phyloP scores from a whole-genome alignment of 2,888 invertebrate genomes.

The Embidobia sp. region DNA sequence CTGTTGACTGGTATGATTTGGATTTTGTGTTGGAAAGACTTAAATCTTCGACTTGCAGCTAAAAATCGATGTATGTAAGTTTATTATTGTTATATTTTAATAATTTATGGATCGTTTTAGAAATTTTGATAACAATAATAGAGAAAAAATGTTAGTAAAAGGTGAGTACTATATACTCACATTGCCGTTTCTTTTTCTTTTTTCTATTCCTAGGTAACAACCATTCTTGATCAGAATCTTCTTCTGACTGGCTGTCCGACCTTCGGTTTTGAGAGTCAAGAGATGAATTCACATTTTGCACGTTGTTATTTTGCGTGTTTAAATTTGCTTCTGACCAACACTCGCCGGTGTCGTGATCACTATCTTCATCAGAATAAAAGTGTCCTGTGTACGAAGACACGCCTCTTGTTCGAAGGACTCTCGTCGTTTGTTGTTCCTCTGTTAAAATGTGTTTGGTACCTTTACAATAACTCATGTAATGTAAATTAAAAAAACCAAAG shows the following conservation, averaged over 20 bases:
- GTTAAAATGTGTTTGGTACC: too few species aligned
- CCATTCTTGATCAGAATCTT: constrained; percentile 80
- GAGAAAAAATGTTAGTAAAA: too few species aligned
- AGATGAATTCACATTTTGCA: constrained; percentile 70
- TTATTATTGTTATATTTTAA: background rate
- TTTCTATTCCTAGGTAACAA: constrained; percentile 78
- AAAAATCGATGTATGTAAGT: constrained; percentile 2
- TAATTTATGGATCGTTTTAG: background rate
- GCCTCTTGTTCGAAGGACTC: constrained; percentile 78
- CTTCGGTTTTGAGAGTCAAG: constrained; percentile 68
- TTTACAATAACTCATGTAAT: too few species aligned
- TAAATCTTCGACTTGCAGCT: constrained; percentile 74
- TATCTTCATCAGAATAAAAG: constrained; percentile 76
- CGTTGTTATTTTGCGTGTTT: constrained; percentile 71
- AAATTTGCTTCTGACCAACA: constrained; percentile 76
- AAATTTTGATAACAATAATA: background rate
- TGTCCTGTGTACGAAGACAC: constrained; percentile 79
- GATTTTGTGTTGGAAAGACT: constrained; percentile 71
- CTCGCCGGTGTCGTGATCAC: constrained; percentile 74
- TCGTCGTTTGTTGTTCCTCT: constrained; percentile 68
- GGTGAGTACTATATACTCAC: constrained; percentile 64
- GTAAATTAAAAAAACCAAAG: too few species aligned
- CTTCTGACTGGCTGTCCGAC: constrained; percentile 69
- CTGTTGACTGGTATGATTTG: constrained; percentile 64
- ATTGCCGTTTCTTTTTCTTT: constrained; percentile 77